Conservation (phyloP, 2,888 invertebrate species). For the Malthinus seriepunctatus region DNA sequence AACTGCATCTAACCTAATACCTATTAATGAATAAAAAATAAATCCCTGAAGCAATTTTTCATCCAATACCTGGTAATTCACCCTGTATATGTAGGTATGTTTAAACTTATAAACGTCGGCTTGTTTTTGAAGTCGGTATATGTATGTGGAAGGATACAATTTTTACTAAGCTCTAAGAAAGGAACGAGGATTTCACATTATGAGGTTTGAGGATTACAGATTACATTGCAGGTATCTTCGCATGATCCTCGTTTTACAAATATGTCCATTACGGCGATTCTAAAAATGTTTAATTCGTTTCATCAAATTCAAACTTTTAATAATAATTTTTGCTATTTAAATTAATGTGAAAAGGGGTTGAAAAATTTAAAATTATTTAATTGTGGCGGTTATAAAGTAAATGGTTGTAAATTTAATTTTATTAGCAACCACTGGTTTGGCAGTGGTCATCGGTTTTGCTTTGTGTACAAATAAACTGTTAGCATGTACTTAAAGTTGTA, state of each 20-base stretch:
- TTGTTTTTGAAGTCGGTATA: constrained; percentile 49
- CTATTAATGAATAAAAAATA: no score
- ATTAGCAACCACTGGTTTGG: constrained; percentile 20
- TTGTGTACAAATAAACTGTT: constrained; percentile 26
- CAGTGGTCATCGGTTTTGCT: constrained; percentile 13
- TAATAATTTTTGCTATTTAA: neutral
- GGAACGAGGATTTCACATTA: constrained; percentile 55
- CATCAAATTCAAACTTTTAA: neutral
- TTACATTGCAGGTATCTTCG: constrained; percentile 42
- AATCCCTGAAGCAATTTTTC: no score
- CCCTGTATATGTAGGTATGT: no score
- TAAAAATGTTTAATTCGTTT: constrained; percentile 6
- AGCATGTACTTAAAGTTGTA: constrained; percentile 29
- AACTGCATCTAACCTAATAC: no score
- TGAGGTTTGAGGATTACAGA: constrained; percentile 38
- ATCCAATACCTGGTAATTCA: neutral
- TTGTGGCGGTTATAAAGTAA: neutral
- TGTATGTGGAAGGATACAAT: constrained; percentile 51
- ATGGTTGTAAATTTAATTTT: neutral
- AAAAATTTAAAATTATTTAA: neutral
- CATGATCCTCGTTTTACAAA: neutral
- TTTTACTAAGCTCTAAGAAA: constrained; percentile 48
- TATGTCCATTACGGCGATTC: constrained; percentile 6
- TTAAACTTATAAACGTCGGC: constrained; percentile 40
- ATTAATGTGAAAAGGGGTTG: no score